Conservation (phyloP, 2,888 invertebrate species). For the Microctonus hyperodae region DNA sequence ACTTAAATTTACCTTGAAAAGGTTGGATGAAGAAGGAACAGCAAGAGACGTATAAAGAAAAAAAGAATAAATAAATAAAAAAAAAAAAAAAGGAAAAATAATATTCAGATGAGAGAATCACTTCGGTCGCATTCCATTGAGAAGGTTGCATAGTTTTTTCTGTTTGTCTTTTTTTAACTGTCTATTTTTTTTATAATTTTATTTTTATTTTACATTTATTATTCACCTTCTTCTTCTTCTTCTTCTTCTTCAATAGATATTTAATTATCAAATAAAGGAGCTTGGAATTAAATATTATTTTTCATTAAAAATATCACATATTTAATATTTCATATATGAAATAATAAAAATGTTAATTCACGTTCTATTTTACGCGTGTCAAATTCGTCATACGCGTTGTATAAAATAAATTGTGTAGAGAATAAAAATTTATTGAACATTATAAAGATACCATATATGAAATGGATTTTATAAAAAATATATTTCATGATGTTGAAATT, state of each 20-base stretch:
- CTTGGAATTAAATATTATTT: too few relatives aligned
- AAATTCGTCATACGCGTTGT: too few relatives aligned
- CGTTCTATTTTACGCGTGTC: too few relatives aligned
- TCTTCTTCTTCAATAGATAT: constrained; percentile 1
- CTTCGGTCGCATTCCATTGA: constrained; percentile 41
- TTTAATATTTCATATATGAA: too few relatives aligned
- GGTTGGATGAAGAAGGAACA: constrained; percentile 11
- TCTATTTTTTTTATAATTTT: too few relatives aligned
- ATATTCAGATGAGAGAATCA: constrained; percentile 34
- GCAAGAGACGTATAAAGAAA: constrained; percentile 13
- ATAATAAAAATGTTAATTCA: too few relatives aligned
- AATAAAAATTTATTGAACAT: too few relatives aligned
- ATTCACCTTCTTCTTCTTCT: constrained; percentile 18
- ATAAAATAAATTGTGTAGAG: too few relatives aligned
- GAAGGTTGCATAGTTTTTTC: constrained; percentile 30
- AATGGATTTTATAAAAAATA: background rate
- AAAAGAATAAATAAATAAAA: constrained; percentile 15
- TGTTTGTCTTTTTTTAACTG: constrained; percentile 1
- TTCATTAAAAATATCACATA: too few relatives aligned
- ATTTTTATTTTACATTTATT: constrained; percentile 22
- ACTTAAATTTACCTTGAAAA: constrained; percentile 29
- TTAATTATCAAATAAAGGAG: too few relatives aligned
- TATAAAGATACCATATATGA: background rate
- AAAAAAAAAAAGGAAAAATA: constrained; percentile 23
- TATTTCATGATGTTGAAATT: background rate